These are phyloP conservation scores for Rhabditoides inermis DNA, from an alignment of 2,888 invertebrate genomes.

Conservation along the genomic window DNA sequence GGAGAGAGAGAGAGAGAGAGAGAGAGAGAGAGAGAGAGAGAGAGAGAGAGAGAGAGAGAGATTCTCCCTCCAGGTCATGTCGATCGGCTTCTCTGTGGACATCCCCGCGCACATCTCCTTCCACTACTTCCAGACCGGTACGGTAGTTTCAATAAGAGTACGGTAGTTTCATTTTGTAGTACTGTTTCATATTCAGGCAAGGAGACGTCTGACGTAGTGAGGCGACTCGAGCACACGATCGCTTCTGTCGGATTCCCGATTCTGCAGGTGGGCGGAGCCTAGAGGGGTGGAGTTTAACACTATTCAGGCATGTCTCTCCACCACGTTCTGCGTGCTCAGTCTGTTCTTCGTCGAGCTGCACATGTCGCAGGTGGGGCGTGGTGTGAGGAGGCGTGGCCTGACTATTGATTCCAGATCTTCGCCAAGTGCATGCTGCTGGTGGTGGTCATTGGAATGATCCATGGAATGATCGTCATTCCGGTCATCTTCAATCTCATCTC, in stretches of 20 bases:
- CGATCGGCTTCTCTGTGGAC: constrained; percentile 50
- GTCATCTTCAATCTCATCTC: constrained; percentile 41
- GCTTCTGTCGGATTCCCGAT: constrained; percentile 48
- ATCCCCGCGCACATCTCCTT: constrained; percentile 50
- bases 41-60: too few relatives aligned
- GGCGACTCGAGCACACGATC: constrained; percentile 39
- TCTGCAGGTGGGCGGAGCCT: constrained; percentile 31
- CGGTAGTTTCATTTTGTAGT: too few relatives aligned
- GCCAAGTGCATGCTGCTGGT: constrained; percentile 49
- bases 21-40: too few relatives aligned
- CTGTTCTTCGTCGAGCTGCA: constrained; percentile 46
- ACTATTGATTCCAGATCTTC: constrained; percentile 30
- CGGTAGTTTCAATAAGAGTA: background rate
- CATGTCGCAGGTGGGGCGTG: constrained; percentile 40
- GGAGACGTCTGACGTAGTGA: constrained; percentile 14
- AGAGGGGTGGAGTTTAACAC: background rate
- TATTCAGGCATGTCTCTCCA: constrained; percentile 32
- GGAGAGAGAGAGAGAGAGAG: too few relatives aligned
- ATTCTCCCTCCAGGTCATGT: too few relatives aligned
- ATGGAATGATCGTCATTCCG: constrained; percentile 48
- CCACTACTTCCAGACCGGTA: constrained; percentile 45
- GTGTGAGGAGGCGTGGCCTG: background rate
- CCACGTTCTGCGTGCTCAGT: constrained; percentile 43
- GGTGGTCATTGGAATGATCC: constrained; percentile 44
- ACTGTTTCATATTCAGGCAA: constrained; percentile 17